phyloP scores from a whole-genome alignment of 2,113 vertebrate genomes.

The Ardeotis arabs region DNA sequence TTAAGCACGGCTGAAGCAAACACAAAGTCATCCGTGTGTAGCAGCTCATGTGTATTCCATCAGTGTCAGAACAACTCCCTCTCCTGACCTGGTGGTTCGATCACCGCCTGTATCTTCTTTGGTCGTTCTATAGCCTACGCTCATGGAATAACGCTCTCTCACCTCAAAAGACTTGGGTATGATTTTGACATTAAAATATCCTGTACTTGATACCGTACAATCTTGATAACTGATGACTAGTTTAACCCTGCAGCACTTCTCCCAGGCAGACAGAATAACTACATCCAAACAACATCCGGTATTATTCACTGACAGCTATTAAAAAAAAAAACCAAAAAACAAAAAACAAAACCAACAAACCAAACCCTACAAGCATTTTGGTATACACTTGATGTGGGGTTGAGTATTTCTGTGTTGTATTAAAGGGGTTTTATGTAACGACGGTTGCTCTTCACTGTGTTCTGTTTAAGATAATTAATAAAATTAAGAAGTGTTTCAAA shows the following conservation, averaged over 20 bases:
- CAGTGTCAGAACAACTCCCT: not conserved
- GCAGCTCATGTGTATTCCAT: not conserved
- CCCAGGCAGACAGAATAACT: not conserved
- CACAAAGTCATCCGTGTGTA: not conserved
- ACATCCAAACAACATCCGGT: not conserved
- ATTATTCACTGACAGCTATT: not conserved
- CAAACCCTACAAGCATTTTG: not conserved
- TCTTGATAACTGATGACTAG: not conserved
- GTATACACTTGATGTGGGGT: not conserved
- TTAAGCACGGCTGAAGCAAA: not conserved
- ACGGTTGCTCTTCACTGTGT: not conserved
- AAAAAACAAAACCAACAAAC: too few relatives aligned
- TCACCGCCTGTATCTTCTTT: not conserved
- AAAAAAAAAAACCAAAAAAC: too few relatives aligned
- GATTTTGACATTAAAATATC: not conserved
- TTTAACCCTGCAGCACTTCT: not conserved
- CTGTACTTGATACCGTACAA: not conserved
- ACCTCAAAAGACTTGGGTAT: not conserved
- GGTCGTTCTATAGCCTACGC: not conserved
- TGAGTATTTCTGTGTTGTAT: not conserved
- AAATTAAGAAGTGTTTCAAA: not conserved
- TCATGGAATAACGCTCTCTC: not conserved
- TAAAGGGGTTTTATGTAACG: not conserved
- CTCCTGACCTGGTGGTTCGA: not conserved
- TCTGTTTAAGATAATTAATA: not conserved